Percentiles rank a stretch among this genome's conserved stretches.
Conservation (phyloP, 1,140 invertebrate genomes). For the Bombyx mori region DNA sequence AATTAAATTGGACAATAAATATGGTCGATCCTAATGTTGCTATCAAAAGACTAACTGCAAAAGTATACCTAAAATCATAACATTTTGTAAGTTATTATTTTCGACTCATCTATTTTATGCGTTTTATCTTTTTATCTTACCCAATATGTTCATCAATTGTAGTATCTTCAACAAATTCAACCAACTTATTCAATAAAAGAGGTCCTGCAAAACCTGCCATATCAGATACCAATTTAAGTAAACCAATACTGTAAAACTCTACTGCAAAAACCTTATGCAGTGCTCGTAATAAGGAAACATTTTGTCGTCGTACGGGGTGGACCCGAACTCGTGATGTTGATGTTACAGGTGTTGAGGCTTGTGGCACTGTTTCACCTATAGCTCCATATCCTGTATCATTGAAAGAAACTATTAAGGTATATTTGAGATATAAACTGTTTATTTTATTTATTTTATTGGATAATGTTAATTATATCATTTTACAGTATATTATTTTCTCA, state of each 20-base stretch:
- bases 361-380: slow-evolving; percentile 34
- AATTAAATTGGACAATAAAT: slow-evolving; percentile 91
- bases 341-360: slow-evolving; percentile 46
- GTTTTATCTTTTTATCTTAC: slow-evolving; percentile 20
- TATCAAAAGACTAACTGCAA: slow-evolving; percentile 80
- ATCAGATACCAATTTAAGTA: slow-evolving; percentile 90
- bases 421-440: too few relatives aligned
- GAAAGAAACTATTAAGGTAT: too few relatives aligned
- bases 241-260: slow-evolving; percentile 91
- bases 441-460: too few relatives aligned
- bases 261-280: slow-evolving; percentile 88
- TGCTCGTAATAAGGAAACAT: slow-evolving; percentile 78
- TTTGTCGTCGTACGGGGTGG: slow-evolving; percentile 51
- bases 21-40: slow-evolving; percentile 82
- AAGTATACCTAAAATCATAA: slow-evolving; percentile 75
- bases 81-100: slow-evolving; percentile 2
- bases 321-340: slow-evolving; percentile 46
- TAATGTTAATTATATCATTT: too few relatives aligned
- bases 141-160: slow-evolving; percentile 77
- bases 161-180: slow-evolving; percentile 85
- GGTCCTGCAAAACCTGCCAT: slow-evolving; percentile 89
- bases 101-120: neutral
- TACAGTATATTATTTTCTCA: too few relatives aligned
- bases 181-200: slow-evolving; percentile 86
- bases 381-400: slow-evolving; percentile 47